Percentiles rank a stretch among this genome's conserved stretches.
These are phyloP conservation scores for Agrotis clavis DNA, from an alignment of 2,888 invertebrate genomes.

Conservation along the genomic window DNA sequence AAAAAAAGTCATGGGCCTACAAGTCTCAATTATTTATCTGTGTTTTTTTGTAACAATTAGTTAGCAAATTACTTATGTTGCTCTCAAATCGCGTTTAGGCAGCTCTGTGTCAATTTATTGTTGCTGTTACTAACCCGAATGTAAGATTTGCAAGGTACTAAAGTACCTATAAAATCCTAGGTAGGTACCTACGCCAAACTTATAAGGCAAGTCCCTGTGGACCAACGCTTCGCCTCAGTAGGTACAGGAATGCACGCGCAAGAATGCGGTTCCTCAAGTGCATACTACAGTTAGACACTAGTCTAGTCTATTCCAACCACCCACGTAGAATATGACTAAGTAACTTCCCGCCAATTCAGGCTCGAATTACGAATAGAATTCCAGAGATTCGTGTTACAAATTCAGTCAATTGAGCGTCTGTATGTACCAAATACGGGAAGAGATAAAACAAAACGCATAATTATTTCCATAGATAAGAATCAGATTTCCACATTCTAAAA, in stretches of 20 bases:
- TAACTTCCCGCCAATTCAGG: constrained; percentile 59
- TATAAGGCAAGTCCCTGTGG: constrained; percentile 59
- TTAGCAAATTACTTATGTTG: too few species aligned
- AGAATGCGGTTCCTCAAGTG: constrained; percentile 55
- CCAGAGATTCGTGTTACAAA: constrained; percentile 56
- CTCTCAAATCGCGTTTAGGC: too few species aligned
- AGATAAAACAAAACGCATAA: constrained; percentile 28
- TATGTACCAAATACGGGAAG: constrained; percentile 7
- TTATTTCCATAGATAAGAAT: constrained; percentile 54
- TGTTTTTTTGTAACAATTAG: too few species aligned
- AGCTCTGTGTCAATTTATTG: too few species aligned
- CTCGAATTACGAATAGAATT: constrained; percentile 59
- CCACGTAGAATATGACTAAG: constrained; percentile 51
- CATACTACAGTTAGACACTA: constrained; percentile 50
- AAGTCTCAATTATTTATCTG: too few species aligned
- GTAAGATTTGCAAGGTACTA: not conserved
- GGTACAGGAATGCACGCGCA: constrained; percentile 60
- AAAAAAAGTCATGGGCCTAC: too few species aligned
- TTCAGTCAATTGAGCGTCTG: constrained; percentile 44
- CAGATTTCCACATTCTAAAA: constrained; percentile 28
- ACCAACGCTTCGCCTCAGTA: constrained; percentile 24
- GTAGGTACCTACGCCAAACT: not conserved
- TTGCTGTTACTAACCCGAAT: too few species aligned
- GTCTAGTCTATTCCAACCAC: constrained; percentile 46
- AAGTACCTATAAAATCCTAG: constrained; percentile 16